Base-by-base conservation (phyloP, 2,888 invertebrate genomes). In the Brachycybe producta region DNA sequence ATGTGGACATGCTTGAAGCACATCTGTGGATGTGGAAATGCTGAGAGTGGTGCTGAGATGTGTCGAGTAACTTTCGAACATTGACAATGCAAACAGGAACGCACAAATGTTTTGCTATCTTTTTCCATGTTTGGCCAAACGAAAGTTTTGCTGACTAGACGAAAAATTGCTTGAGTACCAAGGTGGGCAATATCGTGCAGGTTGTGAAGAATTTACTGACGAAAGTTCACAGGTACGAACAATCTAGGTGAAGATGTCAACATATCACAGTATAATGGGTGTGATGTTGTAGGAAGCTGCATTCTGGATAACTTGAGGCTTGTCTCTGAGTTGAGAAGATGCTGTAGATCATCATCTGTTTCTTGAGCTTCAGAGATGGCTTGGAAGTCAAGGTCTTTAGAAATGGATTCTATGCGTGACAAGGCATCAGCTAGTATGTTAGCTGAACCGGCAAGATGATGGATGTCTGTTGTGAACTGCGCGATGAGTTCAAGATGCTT, bases 1-100 rank as follows among this genome's bases (percentile, higher is more conserved):
- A 49, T 45, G 27, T 47, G 42, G 2, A 49, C 24, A 28, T 49
- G 49, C 26, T 49, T 27, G 3, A 49, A 47, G 7, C 49, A 15
- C 23, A 7, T 8, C 19, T 7, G 15, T 4, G 32, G 44, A 5
- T 2, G 35, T 3, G 11, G 3, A 35, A 38, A 36, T 35, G 32
- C 5, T n/a, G n/a, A 11, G 23, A 44, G n/a, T 17, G 5, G 23
- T 11, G 23, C 4, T 13, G 21, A 30, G 3, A 30, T 43, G 28
- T 46, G 43, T 3, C 44, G 44, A 15, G 5, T 3, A 7, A 30
- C 30, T 19, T 44, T 44, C n/a, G 44, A 5, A 13, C 26, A 5
- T 13, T 44, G 45, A 15, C 45, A 44, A 5, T 8, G 30, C 7
- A 32, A 15, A 15, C 28, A 44, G 8, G 17, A 5, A 7, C 23